Base-by-base conservation (phyloP, 2,888 invertebrate species). In the Pterostichus madidus region DNA sequence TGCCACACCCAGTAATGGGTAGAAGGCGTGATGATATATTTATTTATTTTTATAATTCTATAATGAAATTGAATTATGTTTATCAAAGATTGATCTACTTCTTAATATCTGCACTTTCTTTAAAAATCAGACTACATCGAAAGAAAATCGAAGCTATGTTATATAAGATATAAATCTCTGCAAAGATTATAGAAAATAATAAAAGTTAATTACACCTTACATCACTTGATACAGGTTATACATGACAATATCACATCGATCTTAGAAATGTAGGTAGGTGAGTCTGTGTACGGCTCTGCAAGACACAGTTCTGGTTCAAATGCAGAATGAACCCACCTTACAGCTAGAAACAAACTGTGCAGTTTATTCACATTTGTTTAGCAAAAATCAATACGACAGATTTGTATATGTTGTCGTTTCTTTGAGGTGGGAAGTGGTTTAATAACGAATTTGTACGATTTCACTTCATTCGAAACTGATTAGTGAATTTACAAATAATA, bases 141-240 rank as follows among this genome's bases (percentile, higher is more conserved):
- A 39, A 39, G 39, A 39, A 39, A 39, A 39, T 7, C 5, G 0
- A 0, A 1, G 39, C 8, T 1, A 24, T 3, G 24, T 24, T 2
- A 24, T 24, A 24, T 24, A 24, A 24, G 24, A 24, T 24, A 24
- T 24, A 24, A 24, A 39, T 39, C 39, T 6, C 2, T 8, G 39
- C 3, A 39, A 8, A 39, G 8, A 39, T 39, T 39, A 39, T 35
- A 13, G n/a, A 32, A 64, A 64, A 35, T 35, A 64, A 64, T 64
- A 64, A 64, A 64, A 64, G 11, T 64, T 64, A 64, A 64, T 64
- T 64, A 64, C 64, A 64, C n/a, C 64, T 64, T 64, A 31, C n/a
- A 64, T 64, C 64, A 64, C 64, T n/a, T 11, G 32, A 5, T 13
- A 31, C 64, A 35, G 64, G 64, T 64, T 59, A 5, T 31, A 10